Base-by-base conservation (phyloP, 2,888 invertebrate species). In the Oithona nana region DNA sequence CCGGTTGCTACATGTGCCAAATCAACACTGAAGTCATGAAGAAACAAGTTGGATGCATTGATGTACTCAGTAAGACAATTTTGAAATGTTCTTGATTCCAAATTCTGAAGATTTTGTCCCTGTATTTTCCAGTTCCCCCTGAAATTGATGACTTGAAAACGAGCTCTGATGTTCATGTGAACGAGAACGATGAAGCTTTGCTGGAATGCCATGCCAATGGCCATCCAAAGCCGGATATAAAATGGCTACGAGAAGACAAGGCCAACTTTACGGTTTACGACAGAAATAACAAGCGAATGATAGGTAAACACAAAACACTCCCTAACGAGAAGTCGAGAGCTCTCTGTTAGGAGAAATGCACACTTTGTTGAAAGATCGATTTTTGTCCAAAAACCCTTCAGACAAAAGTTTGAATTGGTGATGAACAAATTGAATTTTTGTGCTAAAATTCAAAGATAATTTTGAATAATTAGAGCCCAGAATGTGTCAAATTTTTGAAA, bases 1-100 rank as follows among this genome's bases (percentile, higher is more conserved):
- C 84, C 55, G 89, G 86, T 65, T 89, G 88, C 72, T 89, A 89
- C 75, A 87, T 88, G 85, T 89, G 89, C 71, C 88, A 89, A 78
- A 87, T 89, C 70, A 89, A 89, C 75, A 88, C 88, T 1, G 84
- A 81, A 65, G 80, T 82, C 62, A 86, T 89, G 85, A 88, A 83
- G 75, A 86, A 85, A 71, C 85, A 87, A 75, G 79, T 86, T 63
- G 88, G 88, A 8, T 89, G 89, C 71, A 80, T 89, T 64, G 88
- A 88, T 72, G 88, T 89, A 24, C 84, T 85, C 71, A 87, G 89
- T 89, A 73, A 80, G 80, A 75, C 11, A 16, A 4, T 22, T 2
- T 8, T 26, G 24, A 29, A 2, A 26, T 16, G 22, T 20, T 11
- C 49, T 16, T 54, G 30, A 11, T 16, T 39, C 39, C 39, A 39